phyloP scores from a whole-genome alignment of 2,888 invertebrate genomes.

The Rhagophthalmus giganteus region DNA sequence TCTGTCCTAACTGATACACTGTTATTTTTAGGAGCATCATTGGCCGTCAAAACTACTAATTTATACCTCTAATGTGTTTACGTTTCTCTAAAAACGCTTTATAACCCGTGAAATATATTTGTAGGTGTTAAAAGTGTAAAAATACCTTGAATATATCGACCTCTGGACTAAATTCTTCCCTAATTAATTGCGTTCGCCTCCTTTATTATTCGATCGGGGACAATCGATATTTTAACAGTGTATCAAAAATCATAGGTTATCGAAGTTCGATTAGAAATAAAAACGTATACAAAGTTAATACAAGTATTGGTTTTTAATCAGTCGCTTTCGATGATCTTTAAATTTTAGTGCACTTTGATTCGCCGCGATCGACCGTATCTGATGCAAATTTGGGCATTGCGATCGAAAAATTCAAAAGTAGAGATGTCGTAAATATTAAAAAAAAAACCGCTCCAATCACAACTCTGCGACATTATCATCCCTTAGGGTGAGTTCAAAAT shows the following conservation, averaged over 20 bases:
- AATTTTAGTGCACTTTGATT: too few species aligned
- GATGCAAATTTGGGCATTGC: too few species aligned
- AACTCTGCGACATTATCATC: slow-evolving; percentile 10
- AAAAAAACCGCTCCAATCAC: slow-evolving; percentile 1
- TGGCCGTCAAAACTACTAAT: slow-evolving; percentile 12
- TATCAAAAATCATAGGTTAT: slow-evolving; percentile 30
- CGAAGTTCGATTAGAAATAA: slow-evolving; percentile 29
- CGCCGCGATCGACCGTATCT: too few species aligned
- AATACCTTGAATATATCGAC: slow-evolving; percentile 23
- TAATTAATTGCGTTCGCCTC: slow-evolving; percentile 10
- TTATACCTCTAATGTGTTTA: slow-evolving; percentile 20
- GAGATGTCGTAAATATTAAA: neutral
- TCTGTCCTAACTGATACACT: slow-evolving; percentile 26
- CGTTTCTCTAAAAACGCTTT: slow-evolving; percentile 14
- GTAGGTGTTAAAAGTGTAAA: slow-evolving; percentile 19
- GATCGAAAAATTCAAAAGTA: neutral
- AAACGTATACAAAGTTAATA: slow-evolving; percentile 16
- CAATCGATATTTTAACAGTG: slow-evolving; percentile 16
- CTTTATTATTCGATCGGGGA: neutral
- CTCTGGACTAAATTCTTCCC: slow-evolving; percentile 11
- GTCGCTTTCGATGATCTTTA: slow-evolving; percentile 12
- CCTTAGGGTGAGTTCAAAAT: slow-evolving; percentile 19
- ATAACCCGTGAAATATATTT: slow-evolving; percentile 24
- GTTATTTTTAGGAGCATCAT: slow-evolving; percentile 17
- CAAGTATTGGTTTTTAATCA: slow-evolving; percentile 28